phyloP scores from a whole-genome alignment of 35 echinoderm and acorn worm genomes.

The Apostichopus californicus region DNA sequence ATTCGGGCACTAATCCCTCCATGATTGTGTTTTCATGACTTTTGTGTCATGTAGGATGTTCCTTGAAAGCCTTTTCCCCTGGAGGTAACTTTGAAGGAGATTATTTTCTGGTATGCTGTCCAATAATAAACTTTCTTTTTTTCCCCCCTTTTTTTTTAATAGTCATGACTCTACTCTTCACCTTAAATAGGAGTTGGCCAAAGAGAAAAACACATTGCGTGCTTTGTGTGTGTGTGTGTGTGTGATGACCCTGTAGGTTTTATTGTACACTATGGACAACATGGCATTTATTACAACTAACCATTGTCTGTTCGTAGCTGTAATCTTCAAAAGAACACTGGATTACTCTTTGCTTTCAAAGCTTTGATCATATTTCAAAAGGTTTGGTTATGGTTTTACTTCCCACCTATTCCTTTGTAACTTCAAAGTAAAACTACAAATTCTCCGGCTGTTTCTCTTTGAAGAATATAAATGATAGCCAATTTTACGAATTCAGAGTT shows the following conservation, averaged over 20 bases:
- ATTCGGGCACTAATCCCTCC: background rate
- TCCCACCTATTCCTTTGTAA: no score
- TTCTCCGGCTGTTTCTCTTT: no score
- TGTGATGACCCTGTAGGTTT: background rate
- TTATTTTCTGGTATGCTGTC: constrained; percentile 6
- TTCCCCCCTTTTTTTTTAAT: background rate
- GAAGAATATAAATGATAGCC: no score
- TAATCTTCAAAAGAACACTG: no score
- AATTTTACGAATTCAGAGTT: no score
- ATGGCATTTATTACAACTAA: background rate
- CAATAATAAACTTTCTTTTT: background rate
- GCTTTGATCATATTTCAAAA: no score
- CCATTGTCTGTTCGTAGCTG: no score
- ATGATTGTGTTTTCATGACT: constrained; percentile 9
- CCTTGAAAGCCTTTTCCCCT: background rate
- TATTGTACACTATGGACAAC: background rate
- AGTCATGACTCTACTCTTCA: background rate
- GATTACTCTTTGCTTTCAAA: no score
- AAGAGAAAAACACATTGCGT: background rate
- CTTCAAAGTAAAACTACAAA: no score
- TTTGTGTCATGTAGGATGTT: constrained; percentile 9
- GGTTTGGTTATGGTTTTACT: no score
- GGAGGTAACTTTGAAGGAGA: background rate
- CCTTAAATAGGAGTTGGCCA: no score
- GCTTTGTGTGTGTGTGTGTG: background rate